Evolutionary conservation across 2,888 invertebrate species (phyloP).

Genomic region (Malthinus flaveolus): DNA sequence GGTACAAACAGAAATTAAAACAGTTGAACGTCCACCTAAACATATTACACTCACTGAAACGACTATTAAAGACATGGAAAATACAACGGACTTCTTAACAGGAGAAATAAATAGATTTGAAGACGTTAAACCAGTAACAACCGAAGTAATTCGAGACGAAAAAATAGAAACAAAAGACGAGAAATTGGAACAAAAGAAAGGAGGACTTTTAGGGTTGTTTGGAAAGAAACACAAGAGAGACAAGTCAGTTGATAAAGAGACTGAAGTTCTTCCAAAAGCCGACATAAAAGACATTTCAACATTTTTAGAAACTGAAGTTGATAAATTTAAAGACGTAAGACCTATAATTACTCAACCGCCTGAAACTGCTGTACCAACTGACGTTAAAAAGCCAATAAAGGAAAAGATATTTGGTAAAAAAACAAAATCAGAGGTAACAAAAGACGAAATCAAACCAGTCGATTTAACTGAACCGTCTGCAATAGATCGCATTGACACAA

Average conservation of each 20-base stretch:
- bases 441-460: not conserved
- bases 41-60: conserved; percentile 21
- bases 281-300: conserved; percentile 31
- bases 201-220: conserved; percentile 36
- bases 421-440: not conserved
- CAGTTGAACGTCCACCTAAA: not conserved
- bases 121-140: conserved; percentile 25
- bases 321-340: conserved; percentile 36
- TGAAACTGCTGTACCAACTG: not conserved
- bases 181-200: conserved; percentile 26
- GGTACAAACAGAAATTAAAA: not conserved
- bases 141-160: not conserved
- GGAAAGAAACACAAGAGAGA: conserved; percentile 33
- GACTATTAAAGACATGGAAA: conserved; percentile 17
- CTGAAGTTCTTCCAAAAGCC: conserved; percentile 4
- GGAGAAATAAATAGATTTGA: conserved; percentile 31
- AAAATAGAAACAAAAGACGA: conserved; percentile 10
- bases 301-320: conserved; percentile 36
- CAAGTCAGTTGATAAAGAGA: conserved; percentile 17
- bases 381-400: not conserved
- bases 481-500: not conserved
- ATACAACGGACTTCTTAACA: conserved; percentile 27
- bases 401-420: not conserved
- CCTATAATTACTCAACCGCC: conserved; percentile 3
- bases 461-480: not conserved